Conservation (phyloP, 2,888 invertebrate species). For the Coronaproctus castanopsis region DNA sequence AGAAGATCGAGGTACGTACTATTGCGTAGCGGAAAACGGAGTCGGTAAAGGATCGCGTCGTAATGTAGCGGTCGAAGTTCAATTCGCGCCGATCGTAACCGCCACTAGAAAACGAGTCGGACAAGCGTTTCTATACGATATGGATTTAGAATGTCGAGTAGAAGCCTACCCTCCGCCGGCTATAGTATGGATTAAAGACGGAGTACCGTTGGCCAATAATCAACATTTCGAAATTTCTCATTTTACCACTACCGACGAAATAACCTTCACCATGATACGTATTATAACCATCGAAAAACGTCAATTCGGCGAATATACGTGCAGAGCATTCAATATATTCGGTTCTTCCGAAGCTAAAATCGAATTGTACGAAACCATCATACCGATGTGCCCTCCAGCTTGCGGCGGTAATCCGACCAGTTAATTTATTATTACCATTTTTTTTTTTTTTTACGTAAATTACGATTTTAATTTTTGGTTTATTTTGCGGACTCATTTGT, state of each 20-base stretch:
- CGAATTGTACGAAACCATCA: constrained; percentile 68
- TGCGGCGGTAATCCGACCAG: constrained; percentile 40
- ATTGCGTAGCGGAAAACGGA: constrained; percentile 78
- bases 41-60: constrained; percentile 65
- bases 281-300: constrained; percentile 78
- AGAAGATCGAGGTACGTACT: constrained; percentile 80
- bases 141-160: constrained; percentile 72
- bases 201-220: constrained; percentile 59
- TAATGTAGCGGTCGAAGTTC: constrained; percentile 76
- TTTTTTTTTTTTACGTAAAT: no score
- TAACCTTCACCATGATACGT: constrained; percentile 70
- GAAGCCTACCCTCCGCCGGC: constrained; percentile 88
- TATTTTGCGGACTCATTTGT: no score
- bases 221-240: constrained; percentile 78
- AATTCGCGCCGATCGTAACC: constrained; percentile 69
- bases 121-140: constrained; percentile 77
- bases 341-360: constrained; percentile 60
- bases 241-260: constrained; percentile 78
- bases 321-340: constrained; percentile 73
- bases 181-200: constrained; percentile 76
- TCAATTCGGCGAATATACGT: constrained; percentile 67
- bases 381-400: constrained; percentile 83
- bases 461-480: no score
- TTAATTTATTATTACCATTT: no score
- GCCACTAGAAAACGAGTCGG: constrained; percentile 65